Percentiles rank a stretch among this genome's conserved stretches.
Conservation (phyloP, 2,113 vertebrate species). For the Petaurus breviceps region DNA sequence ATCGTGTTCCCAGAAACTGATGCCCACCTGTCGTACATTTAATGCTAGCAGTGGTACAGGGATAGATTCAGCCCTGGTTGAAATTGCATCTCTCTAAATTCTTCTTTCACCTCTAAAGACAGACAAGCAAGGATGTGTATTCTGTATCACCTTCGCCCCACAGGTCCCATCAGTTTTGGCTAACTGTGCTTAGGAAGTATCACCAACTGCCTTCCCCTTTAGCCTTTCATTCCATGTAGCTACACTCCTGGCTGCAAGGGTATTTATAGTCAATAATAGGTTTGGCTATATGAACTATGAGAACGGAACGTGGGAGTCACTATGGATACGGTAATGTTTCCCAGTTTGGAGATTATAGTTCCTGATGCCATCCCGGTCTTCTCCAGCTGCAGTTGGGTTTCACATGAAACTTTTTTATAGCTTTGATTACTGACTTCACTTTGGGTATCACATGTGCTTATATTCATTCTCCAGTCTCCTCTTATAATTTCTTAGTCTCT, state of each 20-base stretch:
- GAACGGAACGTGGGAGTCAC: not conserved
- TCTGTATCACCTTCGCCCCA: not conserved
- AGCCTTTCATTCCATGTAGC: not conserved
- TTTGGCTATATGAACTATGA: not conserved
- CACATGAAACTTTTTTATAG: not conserved
- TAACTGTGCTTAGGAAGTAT: not conserved
- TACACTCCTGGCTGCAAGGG: not conserved
- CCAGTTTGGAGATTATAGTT: not conserved
- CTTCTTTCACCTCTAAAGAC: not conserved
- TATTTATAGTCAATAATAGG: not conserved
- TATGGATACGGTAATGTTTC: not conserved
- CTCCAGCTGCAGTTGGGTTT: not conserved
- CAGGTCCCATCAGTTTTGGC: not conserved
- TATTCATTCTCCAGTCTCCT: not conserved
- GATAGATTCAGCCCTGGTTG: not conserved
- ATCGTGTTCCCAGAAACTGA: not conserved
- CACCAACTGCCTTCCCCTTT: not conserved
- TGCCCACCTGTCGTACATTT: not conserved
- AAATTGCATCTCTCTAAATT: not conserved
- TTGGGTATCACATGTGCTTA: conserved; percentile 17
- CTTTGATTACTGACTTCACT: not conserved
- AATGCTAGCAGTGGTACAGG: not conserved
- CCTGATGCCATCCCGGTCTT: not conserved
- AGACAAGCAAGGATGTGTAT: not conserved
- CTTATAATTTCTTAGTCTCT: not conserved